These are phyloP conservation scores for Drosophila carrolli DNA, from an alignment of 1,140 invertebrate genomes.

Conservation along the genomic window DNA sequence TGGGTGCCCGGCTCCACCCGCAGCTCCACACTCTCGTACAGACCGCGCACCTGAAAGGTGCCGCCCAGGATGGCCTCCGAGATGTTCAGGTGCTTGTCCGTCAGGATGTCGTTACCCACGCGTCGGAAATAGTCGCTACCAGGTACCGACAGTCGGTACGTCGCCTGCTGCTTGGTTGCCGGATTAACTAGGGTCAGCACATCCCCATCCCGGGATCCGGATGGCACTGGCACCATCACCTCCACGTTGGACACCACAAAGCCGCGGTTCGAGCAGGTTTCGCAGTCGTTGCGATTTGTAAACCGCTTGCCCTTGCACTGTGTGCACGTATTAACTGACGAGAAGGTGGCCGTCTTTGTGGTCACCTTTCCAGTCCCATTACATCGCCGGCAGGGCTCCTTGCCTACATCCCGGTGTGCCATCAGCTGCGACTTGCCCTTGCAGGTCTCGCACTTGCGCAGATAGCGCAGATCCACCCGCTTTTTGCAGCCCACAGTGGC, in stretches of 20 bases:
- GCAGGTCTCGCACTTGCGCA: conserved; percentile 70
- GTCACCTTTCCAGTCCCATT: conserved; percentile 68
- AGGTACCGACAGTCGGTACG: conserved; percentile 61
- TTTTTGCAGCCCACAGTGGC: conserved; percentile 74
- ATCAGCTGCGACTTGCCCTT: conserved; percentile 73
- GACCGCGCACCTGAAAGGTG: conserved; percentile 61
- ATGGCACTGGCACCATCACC: conserved; percentile 60
- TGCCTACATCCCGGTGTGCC: conserved; percentile 57
- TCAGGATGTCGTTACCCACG: conserved; percentile 67
- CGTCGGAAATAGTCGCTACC: conserved; percentile 69
- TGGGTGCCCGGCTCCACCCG: conserved; percentile 72
- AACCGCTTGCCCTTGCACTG: conserved; percentile 75
- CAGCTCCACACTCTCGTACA: conserved; percentile 68
- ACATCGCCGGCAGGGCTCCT: conserved; percentile 74
- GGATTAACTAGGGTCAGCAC: conserved; percentile 67
- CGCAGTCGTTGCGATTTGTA: conserved; percentile 74
- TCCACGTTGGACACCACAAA: conserved; percentile 54
- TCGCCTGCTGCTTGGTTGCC: conserved; percentile 59
- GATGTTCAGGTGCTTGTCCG: conserved; percentile 68
- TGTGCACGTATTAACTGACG: conserved; percentile 42
- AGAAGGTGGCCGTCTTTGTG: conserved; percentile 62
- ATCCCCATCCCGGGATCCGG: conserved; percentile 72
- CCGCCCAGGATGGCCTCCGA: conserved; percentile 74
- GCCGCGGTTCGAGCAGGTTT: conserved; percentile 68
- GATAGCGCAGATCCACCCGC: conserved; percentile 57